These are phyloP conservation scores for Lamproptera curius DNA, from an alignment of 2,888 invertebrate genomes.

Conservation along the genomic window DNA sequence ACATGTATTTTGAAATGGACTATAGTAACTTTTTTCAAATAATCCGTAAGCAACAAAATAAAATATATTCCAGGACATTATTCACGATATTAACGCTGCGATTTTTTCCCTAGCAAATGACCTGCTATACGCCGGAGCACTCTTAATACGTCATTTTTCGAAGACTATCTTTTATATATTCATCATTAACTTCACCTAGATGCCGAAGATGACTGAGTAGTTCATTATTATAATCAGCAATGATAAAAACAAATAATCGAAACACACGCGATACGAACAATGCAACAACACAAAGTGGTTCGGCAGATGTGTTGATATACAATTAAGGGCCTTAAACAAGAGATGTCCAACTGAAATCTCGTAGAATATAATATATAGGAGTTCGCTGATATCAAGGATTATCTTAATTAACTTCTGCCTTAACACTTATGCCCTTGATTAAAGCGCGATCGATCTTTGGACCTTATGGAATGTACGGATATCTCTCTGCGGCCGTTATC, in stretches of 20 bases:
- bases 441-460: slow-evolving; percentile 31
- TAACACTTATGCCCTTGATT: slow-evolving; percentile 27
- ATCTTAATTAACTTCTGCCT: slow-evolving; percentile 21
- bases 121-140: neutral
- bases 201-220: neutral
- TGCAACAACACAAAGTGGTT: neutral
- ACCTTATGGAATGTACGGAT: slow-evolving; percentile 30
- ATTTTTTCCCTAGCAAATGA: too few species aligned
- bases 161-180: neutral
- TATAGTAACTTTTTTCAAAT: too few species aligned
- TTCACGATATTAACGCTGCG: too few species aligned
- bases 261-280: slow-evolving; percentile 9
- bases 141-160: neutral
- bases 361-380: slow-evolving; percentile 13
- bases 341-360: slow-evolving; percentile 16
- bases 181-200: slow-evolving; percentile 1
- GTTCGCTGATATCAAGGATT: slow-evolving; percentile 19
- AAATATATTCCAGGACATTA: too few species aligned
- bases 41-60: too few species aligned
- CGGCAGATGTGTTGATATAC: slow-evolving; percentile 13
- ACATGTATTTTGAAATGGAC: too few species aligned
- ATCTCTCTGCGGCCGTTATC: slow-evolving; percentile 29
- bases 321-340: slow-evolving; percentile 10
- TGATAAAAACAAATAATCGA: slow-evolving; percentile 4
- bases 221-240: slow-evolving; percentile 1